Percentiles rank a stretch among this genome's conserved stretches.
Evolutionary conservation across 2,797 vertebrate species (phyloP).

Genomic region (Urocyon cinereoargenteus): DNA sequence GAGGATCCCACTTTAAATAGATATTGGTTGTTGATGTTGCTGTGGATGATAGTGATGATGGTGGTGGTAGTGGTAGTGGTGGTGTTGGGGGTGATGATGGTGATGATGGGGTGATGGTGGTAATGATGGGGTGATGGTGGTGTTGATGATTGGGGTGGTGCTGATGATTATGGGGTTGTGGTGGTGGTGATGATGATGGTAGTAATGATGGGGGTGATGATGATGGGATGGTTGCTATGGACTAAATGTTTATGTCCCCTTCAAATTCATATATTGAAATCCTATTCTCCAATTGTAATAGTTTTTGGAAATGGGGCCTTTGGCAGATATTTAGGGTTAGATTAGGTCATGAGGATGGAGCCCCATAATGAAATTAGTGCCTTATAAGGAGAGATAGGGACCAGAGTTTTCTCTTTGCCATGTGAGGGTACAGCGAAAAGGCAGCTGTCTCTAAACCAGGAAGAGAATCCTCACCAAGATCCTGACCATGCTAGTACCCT

Average conservation of each 20-base stretch:
- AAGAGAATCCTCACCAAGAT: not conserved
- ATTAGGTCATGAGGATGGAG: not conserved
- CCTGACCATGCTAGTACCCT: not conserved
- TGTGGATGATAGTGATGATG: not conserved
- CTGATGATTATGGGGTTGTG: not conserved
- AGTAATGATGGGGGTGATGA: not conserved
- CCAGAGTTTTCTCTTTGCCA: not conserved
- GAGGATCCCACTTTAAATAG: not conserved
- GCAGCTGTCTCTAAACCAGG: not conserved
- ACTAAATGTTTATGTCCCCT: not conserved
- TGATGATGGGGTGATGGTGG: not conserved
- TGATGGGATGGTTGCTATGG: not conserved
- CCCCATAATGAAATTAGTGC: not conserved
- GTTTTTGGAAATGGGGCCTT: not conserved
- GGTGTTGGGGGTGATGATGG: not conserved
- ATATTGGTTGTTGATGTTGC: not conserved
- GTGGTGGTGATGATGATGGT: not conserved
- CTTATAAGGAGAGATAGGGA: not conserved
- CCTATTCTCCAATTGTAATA: not conserved
- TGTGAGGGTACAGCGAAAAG: not conserved
- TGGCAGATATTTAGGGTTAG: not conserved
- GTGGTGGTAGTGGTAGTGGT: not conserved
- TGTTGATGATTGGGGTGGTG: not conserved
- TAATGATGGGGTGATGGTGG: not conserved
- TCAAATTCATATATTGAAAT: not conserved